Base-by-base conservation (phyloP, 1,140 invertebrate genomes). In the Doryteuthis pealeii region DNA sequence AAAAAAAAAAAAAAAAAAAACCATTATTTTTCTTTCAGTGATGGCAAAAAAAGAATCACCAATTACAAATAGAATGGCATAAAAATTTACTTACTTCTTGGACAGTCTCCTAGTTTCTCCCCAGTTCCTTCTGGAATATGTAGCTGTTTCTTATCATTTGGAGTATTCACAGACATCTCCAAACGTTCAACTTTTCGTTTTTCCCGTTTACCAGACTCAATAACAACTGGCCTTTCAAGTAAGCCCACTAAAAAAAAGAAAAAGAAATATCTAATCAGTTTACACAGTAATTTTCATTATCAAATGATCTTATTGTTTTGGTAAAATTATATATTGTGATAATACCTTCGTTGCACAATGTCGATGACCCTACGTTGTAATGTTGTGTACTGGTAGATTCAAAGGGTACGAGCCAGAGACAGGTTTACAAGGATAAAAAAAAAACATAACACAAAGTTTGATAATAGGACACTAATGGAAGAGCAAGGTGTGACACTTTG, bases 131-230 rank as follows among this genome's bases (percentile, higher is more conserved):
- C 83, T 67, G 79, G 79, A 71, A 88, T 82, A 71, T 87, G 84
- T 0, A 83, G 49, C 62, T 83, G 80, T 76, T 86, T 86, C 35
- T 84, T 81, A 70, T 83, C 26, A 10, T 40, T 76, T 70, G 75
- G 33, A 79, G 76, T 2, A 70, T 71, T 58, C 58, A 81, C 79
- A 66, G 82, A 82, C 58, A 86, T 76, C 58, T 83, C 82, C 30
- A 89, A 80, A 31, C 87, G 80, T 54, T 88, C 85, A 6, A 86
- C 85, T 72, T 87, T 87, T 77, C 87, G 88, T 33, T 86, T 80
- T 70, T 89, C 86, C 75, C 32, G 84, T 79, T 80, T 87, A 58
- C 81, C 83, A 76, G 75, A 83, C 81, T 81, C 86, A 75, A 89
- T 71, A 28, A 82, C 75, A 31, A 85, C 75, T 8, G 88, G 87